These are phyloP conservation scores for Eupithecia subfuscata DNA, from an alignment of 2,888 invertebrate genomes.

Conservation along the genomic window DNA sequence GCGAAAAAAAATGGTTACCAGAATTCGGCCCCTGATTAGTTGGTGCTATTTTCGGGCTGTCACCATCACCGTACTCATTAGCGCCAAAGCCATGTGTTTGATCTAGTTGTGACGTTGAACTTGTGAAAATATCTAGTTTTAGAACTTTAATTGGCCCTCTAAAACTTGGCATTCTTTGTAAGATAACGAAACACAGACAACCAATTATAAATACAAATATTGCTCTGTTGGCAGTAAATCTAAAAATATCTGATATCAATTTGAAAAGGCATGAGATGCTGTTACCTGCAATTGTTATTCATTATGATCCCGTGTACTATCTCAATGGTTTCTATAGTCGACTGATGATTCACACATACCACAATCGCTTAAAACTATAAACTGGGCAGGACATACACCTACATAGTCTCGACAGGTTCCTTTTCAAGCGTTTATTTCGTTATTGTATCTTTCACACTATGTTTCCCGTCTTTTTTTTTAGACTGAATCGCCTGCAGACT, in stretches of 20 bases:
- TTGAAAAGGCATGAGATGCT: background rate
- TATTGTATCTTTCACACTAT: conserved; percentile 1
- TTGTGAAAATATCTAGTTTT: background rate
- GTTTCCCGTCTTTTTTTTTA: background rate
- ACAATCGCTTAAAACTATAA: conserved; percentile 19
- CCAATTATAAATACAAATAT: background rate
- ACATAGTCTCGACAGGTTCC: conserved; percentile 24
- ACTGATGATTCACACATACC: conserved; percentile 23
- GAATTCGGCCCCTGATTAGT: conserved; percentile 5
- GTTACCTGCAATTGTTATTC: conserved; percentile 21
- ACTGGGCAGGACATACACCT: conserved; percentile 19
- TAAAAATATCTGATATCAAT: background rate
- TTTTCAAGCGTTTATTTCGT: conserved; percentile 11
- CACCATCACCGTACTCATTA: conserved; percentile 1
- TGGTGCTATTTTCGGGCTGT: conserved; percentile 19
- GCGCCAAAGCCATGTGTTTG: conserved; percentile 5
- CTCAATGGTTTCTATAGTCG: conserved; percentile 14
- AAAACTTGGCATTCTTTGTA: background rate
- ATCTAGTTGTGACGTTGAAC: background rate
- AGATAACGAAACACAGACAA: background rate
- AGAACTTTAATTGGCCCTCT: conserved; percentile 11
- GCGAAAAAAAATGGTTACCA: too few species aligned
- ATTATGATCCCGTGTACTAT: conserved; percentile 22
- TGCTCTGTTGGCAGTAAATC: background rate
- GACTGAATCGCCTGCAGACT: background rate